A percentile compares a stretch with the other conserved stretches of the same genome.
Conservation (phyloP, 2,888 invertebrate genomes). For the Artemia sinica region DNA sequence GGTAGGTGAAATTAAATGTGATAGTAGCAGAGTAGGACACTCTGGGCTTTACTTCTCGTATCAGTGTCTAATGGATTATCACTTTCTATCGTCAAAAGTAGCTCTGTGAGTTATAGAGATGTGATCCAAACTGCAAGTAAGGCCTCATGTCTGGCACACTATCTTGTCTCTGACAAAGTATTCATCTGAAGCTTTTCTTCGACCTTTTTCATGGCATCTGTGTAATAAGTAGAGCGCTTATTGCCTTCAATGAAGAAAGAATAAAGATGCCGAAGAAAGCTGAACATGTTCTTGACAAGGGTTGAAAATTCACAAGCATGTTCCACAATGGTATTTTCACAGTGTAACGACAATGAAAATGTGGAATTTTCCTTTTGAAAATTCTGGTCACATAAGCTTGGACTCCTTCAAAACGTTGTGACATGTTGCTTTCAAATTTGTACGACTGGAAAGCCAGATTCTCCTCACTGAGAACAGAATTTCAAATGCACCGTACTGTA, state of each 20-base stretch:
- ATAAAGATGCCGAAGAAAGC: background rate
- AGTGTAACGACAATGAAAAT: conserved; percentile 8
- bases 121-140: background rate
- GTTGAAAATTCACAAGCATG: conserved; percentile 6
- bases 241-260: conserved; percentile 8
- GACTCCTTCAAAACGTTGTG: background rate
- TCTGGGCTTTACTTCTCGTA: background rate
- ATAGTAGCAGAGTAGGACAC: background rate
- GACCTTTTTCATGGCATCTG: background rate
- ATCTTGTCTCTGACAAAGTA: conserved; percentile 13
- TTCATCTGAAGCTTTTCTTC: conserved; percentile 16
- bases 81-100: background rate
- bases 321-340: background rate
- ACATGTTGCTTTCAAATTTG: background rate
- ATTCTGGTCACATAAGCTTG: conserved; percentile 9
- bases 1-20: no score
- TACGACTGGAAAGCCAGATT: conserved; percentile 14
- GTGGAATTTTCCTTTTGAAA: background rate
- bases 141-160: conserved; percentile 1
- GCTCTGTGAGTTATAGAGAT: background rate
- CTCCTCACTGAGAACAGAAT: background rate
- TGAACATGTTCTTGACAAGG: conserved; percentile 7
- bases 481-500: background rate
- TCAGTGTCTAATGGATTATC: background rate
- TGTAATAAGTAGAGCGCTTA: conserved; percentile 9